A percentile compares a stretch with the other conserved stretches of the same genome.
phyloP scores from a whole-genome alignment of 2,113 vertebrate species.

The Setophaga kirtlandii region DNA sequence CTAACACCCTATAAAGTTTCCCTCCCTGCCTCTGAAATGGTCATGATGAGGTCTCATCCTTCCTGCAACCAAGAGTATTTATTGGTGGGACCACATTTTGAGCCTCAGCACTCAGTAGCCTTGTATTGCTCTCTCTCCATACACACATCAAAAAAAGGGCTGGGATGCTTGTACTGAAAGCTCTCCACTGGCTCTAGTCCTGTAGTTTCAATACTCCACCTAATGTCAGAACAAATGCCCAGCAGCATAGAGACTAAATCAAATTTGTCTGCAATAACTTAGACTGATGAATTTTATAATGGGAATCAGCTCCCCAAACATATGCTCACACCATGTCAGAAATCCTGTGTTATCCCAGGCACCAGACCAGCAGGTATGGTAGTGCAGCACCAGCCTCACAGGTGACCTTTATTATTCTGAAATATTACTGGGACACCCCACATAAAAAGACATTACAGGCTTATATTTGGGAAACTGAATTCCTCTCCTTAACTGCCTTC shows the following conservation, averaged over 20 bases:
- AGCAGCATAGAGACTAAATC: not conserved
- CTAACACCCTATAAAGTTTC: not conserved
- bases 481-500: not conserved
- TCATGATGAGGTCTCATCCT: not conserved
- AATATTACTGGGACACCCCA: not conserved
- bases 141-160: not conserved
- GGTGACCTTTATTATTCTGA: not conserved
- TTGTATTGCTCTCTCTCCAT: not conserved
- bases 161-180: not conserved
- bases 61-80: not conserved
- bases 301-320: not conserved
- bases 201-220: not conserved
- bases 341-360: not conserved
- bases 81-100: not conserved
- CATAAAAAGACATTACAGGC: not conserved
- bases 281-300: not conserved
- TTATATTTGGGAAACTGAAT: not conserved
- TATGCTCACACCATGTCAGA: not conserved
- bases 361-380: not conserved
- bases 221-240: not conserved
- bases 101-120: not conserved
- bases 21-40: not conserved
- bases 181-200: not conserved
- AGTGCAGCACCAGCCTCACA: not conserved
- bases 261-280: not conserved